phyloP scores from a whole-genome alignment of 2,113 vertebrate genomes.

The Suncus etruscus region DNA sequence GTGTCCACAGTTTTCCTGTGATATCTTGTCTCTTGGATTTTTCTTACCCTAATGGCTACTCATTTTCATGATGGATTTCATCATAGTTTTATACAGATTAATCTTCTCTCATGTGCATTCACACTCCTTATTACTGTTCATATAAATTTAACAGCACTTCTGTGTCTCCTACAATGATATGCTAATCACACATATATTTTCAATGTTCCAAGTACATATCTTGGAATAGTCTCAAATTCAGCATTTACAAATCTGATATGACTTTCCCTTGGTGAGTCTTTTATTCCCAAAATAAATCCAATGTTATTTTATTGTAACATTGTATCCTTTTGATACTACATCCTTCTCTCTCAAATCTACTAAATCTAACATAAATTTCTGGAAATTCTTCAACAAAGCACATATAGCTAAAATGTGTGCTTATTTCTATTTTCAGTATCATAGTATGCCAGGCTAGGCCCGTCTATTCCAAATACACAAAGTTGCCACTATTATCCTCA shows the following conservation, averaged over 20 bases:
- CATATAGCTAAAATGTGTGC: background rate
- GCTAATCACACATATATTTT: constrained; percentile 26
- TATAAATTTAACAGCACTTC: background rate
- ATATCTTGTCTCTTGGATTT: background rate
- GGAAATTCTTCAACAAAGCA: background rate
- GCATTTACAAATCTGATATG: constrained; percentile 10
- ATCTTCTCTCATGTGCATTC: background rate
- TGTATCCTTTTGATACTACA: background rate
- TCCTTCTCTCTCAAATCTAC: background rate
- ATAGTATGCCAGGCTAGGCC: background rate
- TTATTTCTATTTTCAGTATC: background rate
- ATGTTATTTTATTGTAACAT: background rate
- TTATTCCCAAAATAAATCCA: background rate
- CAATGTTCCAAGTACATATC: background rate
- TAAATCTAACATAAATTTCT: background rate
- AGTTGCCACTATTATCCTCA: background rate
- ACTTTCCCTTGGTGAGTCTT: background rate
- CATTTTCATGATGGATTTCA: background rate
- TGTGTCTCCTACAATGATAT: background rate
- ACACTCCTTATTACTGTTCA: background rate
- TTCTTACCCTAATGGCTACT: background rate
- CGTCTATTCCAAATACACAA: background rate
- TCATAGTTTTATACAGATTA: background rate
- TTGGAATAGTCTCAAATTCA: background rate
- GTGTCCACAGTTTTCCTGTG: background rate